phyloP scores from a whole-genome alignment of 2,113 vertebrate species.

The Coreoperca whiteheadi region DNA sequence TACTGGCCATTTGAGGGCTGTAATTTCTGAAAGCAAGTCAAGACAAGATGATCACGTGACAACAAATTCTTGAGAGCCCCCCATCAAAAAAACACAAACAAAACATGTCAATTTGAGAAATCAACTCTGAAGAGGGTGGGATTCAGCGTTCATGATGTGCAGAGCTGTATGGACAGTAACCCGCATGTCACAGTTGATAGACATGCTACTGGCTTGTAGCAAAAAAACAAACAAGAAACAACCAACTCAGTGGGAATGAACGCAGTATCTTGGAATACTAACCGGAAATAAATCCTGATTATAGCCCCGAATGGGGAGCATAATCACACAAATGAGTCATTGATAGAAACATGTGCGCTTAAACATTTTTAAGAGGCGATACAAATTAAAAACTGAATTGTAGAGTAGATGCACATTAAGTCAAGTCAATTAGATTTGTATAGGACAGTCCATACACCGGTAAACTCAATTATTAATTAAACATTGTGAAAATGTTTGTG shows the following conservation, averaged over 20 bases:
- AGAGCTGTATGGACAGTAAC: not conserved
- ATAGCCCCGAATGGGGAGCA: conserved; percentile 43
- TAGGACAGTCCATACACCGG: no score
- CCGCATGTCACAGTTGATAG: conserved; percentile 32
- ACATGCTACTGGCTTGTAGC: not conserved
- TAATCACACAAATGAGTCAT: conserved; percentile 70
- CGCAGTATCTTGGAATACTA: conserved; percentile 53
- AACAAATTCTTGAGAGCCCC: not conserved
- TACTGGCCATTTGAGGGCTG: conserved; percentile 40
- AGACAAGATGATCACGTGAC: not conserved
- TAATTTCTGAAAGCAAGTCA: not conserved
- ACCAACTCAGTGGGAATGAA: conserved; percentile 38
- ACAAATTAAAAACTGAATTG: conserved; percentile 27
- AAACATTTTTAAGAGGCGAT: conserved; percentile 34
- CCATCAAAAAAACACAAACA: no score
- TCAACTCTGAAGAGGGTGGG: not conserved
- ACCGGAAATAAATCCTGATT: conserved; percentile 66
- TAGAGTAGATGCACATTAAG: conserved; percentile 4
- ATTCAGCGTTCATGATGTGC: not conserved
- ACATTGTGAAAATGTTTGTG: conserved; percentile 43
- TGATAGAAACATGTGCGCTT: conserved; percentile 40
- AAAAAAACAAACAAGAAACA: conserved; percentile 36
- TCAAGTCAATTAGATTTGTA: no score
- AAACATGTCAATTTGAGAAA: no score
- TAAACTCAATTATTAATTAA: conserved; percentile 1